phyloP scores from a whole-genome alignment of 2,888 invertebrate species.

The Kuschelorhynchus macadamiae region DNA sequence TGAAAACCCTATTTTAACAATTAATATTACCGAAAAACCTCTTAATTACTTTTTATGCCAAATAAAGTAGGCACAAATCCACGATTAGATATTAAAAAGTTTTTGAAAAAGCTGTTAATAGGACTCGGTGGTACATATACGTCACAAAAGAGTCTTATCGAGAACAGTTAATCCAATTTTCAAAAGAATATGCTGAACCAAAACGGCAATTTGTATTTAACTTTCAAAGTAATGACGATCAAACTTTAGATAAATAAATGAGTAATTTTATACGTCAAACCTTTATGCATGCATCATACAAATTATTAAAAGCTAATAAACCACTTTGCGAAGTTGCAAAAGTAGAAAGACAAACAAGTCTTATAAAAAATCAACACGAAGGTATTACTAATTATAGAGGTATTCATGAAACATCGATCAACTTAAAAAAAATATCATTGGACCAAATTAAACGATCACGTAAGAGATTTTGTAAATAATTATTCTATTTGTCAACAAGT shows the following conservation, averaged over 20 bases:
- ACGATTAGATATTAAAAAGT: background rate
- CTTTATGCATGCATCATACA: too few species aligned
- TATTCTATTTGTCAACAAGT: background rate
- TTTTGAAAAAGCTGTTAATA: background rate
- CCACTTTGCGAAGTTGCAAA: too few species aligned
- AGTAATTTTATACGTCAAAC: too few species aligned
- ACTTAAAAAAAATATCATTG: background rate
- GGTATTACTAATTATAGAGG: background rate
- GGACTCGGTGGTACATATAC: too few species aligned
- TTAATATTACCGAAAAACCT: too few species aligned
- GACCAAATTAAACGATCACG: background rate
- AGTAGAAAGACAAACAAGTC: too few species aligned
- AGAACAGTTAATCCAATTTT: background rate
- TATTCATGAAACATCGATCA: constrained; percentile 1
- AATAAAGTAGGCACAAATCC: background rate
- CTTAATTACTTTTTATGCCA: too few species aligned
- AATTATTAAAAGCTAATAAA: too few species aligned
- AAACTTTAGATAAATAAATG: background rate
- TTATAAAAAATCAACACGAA: too few species aligned
- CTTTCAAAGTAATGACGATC: background rate
- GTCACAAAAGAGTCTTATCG: background rate
- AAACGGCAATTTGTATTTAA: constrained; percentile 1
- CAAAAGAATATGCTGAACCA: background rate
- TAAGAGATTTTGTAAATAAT: background rate
- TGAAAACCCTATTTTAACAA: too few species aligned